phyloP scores from a whole-genome alignment of 2,797 vertebrate genomes.

The Silurus aristotelis region DNA sequence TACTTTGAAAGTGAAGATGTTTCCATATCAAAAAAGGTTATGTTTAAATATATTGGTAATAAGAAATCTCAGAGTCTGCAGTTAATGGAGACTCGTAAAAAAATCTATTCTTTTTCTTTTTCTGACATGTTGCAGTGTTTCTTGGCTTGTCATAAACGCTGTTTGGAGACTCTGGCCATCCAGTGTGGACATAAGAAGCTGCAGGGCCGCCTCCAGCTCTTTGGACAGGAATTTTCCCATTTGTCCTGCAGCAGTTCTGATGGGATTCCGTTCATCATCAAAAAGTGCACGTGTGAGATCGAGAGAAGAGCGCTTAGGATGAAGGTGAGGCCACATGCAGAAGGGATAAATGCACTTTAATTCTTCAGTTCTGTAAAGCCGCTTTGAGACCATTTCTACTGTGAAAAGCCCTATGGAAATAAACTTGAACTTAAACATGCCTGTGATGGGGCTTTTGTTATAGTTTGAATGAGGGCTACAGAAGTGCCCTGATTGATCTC shows the following conservation, averaged over 20 bases:
- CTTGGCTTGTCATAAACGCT: constrained; percentile 95
- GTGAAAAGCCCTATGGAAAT: too few species aligned
- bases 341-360: too few species aligned
- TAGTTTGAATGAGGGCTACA: neutral
- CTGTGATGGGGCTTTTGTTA: too few species aligned
- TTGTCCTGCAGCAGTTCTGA: constrained; percentile 76
- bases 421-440: too few species aligned
- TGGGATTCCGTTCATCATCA: constrained; percentile 89
- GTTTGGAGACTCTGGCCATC: constrained; percentile 93
- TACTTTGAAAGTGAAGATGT: too few species aligned
- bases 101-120: constrained; percentile 4
- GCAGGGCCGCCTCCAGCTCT: constrained; percentile 88
- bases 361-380: too few species aligned
- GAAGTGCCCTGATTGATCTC: neutral
- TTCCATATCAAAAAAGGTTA: too few species aligned
- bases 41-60: neutral
- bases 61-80: neutral
- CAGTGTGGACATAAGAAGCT: constrained; percentile 96
- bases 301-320: constrained; percentile 87
- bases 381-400: too few species aligned
- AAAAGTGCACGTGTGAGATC: constrained; percentile 89
- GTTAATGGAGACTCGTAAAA: neutral
- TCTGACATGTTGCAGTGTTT: constrained; percentile 78
- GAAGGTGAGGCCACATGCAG: constrained; percentile 75
- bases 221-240: constrained; percentile 84